A percentile compares a stretch with the other conserved stretches of the same genome.
These are phyloP conservation scores for Cephus nigrinus DNA, from an alignment of 2,888 invertebrate species.

Conservation along the genomic window DNA sequence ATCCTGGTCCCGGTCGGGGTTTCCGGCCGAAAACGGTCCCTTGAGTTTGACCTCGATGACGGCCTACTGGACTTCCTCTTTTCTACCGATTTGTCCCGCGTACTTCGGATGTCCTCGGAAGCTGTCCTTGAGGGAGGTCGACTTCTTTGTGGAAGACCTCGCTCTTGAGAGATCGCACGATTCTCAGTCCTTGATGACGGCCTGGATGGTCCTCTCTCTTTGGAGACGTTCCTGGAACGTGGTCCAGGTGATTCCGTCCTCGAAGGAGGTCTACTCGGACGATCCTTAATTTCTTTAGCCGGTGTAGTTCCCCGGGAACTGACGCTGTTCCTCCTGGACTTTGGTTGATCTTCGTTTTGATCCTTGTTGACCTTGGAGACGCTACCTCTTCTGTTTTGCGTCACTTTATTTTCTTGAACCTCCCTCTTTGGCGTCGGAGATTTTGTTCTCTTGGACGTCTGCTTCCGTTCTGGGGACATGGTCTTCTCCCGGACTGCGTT, in stretches of 20 bases:
- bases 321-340: conserved; percentile 24
- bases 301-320: conserved; percentile 40
- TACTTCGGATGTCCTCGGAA: conserved; percentile 31
- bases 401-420: not conserved
- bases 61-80: conserved; percentile 32
- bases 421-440: conserved; percentile 26
- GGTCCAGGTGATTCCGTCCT: conserved; percentile 47
- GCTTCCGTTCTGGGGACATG: conserved; percentile 8
- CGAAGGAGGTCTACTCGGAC: conserved; percentile 38
- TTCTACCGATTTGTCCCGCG: conserved; percentile 31
- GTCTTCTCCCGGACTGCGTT: conserved; percentile 51
- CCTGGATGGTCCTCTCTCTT: conserved; percentile 42
- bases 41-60: conserved; percentile 53
- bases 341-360: conserved; percentile 14
- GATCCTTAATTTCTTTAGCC: conserved; percentile 22
- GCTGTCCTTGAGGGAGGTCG: conserved; percentile 31
- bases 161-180: conserved; percentile 37
- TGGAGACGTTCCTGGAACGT: conserved; percentile 45
- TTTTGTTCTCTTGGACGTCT: conserved; percentile 23
- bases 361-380: conserved; percentile 4
- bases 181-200: conserved; percentile 48
- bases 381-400: not conserved
- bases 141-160: conserved; percentile 17
- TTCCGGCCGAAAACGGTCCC: conserved; percentile 43
- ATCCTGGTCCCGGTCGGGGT: conserved; percentile 63